A percentile compares a stretch with the other conserved stretches of the same genome.
Evolutionary conservation across 2,797 vertebrate genomes (phyloP).

Genomic region (Acrossocheilus wenchowensis): DNA sequence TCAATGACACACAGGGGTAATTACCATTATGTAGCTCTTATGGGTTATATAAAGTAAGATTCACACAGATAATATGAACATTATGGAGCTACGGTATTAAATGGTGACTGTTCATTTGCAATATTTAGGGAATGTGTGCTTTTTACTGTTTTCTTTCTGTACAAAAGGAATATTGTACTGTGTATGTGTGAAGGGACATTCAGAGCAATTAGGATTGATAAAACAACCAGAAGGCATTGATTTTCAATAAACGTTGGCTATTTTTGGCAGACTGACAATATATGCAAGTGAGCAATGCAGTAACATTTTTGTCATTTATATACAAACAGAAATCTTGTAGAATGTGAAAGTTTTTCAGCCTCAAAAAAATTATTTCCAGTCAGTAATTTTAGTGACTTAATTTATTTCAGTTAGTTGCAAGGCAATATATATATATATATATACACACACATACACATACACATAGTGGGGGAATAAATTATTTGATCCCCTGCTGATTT

Average conservation of each 20-base stretch:
- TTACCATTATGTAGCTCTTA: slow-evolving; percentile 9
- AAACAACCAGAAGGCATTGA: not conserved
- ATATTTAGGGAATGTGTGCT: not conserved
- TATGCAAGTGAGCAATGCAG: not conserved
- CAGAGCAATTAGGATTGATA: not conserved
- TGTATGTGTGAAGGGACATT: not conserved
- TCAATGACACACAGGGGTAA: slow-evolving; percentile 25
- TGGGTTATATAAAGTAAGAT: slow-evolving; percentile 8
- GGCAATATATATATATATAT: too few relatives aligned
- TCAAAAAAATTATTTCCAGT: not conserved
- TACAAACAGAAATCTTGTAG: too few relatives aligned
- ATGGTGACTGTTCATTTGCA: not conserved
- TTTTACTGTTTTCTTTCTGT: not conserved
- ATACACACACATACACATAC: too few relatives aligned
- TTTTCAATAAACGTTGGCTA: not conserved
- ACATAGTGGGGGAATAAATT: too few relatives aligned
- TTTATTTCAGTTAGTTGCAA: not conserved
- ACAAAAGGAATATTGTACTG: not conserved
- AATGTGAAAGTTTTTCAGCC: not conserved
- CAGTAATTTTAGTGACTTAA: not conserved
- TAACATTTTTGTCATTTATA: too few relatives aligned
- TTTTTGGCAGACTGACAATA: not conserved
- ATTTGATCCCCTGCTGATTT: too few relatives aligned
- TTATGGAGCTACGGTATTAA: not conserved
- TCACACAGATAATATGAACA: not conserved